phyloP scores from a whole-genome alignment of 2,888 invertebrate species.

The Drosophila imparisetae region DNA sequence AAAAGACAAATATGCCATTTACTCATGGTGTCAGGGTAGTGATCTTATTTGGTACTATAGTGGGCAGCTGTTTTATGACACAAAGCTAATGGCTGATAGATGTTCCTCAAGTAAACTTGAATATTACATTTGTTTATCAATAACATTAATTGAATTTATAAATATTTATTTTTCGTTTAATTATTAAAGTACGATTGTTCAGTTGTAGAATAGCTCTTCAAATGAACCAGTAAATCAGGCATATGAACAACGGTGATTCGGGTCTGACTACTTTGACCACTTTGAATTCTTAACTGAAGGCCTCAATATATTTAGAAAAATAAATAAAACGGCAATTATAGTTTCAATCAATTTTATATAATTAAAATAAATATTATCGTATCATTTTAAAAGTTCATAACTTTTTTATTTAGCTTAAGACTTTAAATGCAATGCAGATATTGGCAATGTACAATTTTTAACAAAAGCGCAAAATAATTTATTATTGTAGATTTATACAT shows the following conservation, averaged over 20 bases:
- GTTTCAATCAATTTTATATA: no score
- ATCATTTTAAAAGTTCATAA: no score
- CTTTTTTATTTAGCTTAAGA: neutral
- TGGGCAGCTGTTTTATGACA: neutral
- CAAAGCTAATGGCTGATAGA: neutral
- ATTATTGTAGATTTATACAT: no score
- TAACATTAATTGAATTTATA: neutral
- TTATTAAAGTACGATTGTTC: neutral
- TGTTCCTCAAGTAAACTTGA: neutral
- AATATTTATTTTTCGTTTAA: neutral
- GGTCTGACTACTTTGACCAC: neutral
- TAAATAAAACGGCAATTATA: no score
- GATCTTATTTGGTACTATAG: neutral
- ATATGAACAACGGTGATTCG: neutral
- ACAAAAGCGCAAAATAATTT: no score
- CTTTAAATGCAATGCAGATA: neutral
- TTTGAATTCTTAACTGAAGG: neutral
- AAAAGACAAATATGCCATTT: slow-evolving; percentile 4
- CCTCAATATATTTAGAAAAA: neutral
- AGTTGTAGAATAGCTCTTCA: neutral
- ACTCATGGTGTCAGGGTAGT: neutral
- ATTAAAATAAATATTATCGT: no score
- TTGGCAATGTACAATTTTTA: no score
- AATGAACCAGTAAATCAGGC: neutral
- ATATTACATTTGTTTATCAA: neutral